phyloP scores from a whole-genome alignment of 2,113 vertebrate genomes.

The Uropsilus gracilis region DNA sequence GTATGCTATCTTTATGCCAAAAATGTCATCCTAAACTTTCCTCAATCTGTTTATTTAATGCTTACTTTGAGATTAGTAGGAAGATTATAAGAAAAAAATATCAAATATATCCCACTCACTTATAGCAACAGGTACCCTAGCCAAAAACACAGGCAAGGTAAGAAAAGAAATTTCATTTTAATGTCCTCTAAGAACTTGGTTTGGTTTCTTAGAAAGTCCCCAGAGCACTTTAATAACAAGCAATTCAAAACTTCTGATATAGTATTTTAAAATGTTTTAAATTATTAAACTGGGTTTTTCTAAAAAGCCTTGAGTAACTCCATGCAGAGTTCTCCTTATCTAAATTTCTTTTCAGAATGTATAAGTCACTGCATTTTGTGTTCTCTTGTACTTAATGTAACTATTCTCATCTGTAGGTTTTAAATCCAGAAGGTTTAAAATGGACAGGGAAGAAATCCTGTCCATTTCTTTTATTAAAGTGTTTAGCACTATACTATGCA shows the following conservation, averaged over 20 bases:
- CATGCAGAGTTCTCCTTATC: not conserved
- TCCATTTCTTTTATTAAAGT: not conserved
- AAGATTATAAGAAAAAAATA: constrained; percentile 29
- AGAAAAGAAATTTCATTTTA: constrained; percentile 37
- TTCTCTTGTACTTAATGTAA: not conserved
- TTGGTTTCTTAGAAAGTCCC: constrained; percentile 30
- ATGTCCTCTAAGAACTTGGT: not conserved
- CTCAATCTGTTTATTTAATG: not conserved
- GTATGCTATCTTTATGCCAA: constrained; percentile 5
- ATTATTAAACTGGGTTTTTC: not conserved
- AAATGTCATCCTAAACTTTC: constrained; percentile 23
- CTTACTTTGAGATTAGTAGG: constrained; percentile 21
- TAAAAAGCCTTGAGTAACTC: not conserved
- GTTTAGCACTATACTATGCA: not conserved
- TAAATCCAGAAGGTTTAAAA: not conserved
- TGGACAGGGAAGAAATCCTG: not conserved
- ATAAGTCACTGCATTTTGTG: not conserved
- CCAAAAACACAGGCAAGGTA: not conserved
- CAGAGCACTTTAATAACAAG: not conserved
- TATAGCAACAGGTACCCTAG: not conserved
- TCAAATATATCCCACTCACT: not conserved
- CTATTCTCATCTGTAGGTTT: not conserved
- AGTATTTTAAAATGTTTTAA: not conserved
- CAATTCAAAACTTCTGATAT: not conserved
- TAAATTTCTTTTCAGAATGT: not conserved